Percentiles rank a stretch among this genome's conserved stretches.
Evolutionary conservation across 2,888 invertebrate genomes (phyloP).

Genomic region (Teinopalpus imperialis): DNA sequence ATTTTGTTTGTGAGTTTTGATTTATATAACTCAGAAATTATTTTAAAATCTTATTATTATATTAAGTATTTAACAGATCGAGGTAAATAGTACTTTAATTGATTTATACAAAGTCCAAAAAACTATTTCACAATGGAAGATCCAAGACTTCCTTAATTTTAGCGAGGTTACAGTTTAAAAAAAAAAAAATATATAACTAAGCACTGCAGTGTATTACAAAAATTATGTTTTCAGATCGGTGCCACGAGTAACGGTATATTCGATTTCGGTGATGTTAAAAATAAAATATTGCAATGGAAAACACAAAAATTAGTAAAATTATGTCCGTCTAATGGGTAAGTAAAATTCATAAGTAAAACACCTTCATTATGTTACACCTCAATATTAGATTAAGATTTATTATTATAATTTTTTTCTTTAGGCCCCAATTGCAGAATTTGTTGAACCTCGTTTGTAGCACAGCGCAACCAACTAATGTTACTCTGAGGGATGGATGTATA

Average conservation of each 20-base stretch:
- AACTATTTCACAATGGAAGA: constrained; percentile 68
- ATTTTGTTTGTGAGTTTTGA: constrained; percentile 48
- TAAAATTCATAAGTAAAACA: too few relatives aligned
- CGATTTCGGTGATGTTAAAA: constrained; percentile 71
- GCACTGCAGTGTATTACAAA: too few relatives aligned
- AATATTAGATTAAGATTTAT: too few relatives aligned
- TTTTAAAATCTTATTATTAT: too few relatives aligned
- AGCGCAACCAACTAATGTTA: constrained; percentile 82
- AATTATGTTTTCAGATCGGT: constrained; percentile 49
- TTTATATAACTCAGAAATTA: constrained; percentile 44
- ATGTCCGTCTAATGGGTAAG: constrained; percentile 72
- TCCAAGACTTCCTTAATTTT: constrained; percentile 57
- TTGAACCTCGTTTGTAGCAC: constrained; percentile 84
- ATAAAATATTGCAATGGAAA: constrained; percentile 76
- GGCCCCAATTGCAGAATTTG: constrained; percentile 71
- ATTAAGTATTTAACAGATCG: constrained; percentile 52
- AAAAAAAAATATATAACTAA: too few relatives aligned
- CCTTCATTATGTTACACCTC: too few relatives aligned
- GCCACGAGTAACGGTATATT: constrained; percentile 65
- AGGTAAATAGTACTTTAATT: constrained; percentile 56
- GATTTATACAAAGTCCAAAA: constrained; percentile 67
- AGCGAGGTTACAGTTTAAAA: constrained; percentile 60
- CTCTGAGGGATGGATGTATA: constrained; percentile 83
- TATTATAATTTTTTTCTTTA: constrained; percentile 30
- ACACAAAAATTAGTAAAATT: constrained; percentile 65